These are phyloP conservation scores for Actinernus sp. DNA, from an alignment of 92 coral and sea anemone genomes.

Conservation along the genomic window DNA sequence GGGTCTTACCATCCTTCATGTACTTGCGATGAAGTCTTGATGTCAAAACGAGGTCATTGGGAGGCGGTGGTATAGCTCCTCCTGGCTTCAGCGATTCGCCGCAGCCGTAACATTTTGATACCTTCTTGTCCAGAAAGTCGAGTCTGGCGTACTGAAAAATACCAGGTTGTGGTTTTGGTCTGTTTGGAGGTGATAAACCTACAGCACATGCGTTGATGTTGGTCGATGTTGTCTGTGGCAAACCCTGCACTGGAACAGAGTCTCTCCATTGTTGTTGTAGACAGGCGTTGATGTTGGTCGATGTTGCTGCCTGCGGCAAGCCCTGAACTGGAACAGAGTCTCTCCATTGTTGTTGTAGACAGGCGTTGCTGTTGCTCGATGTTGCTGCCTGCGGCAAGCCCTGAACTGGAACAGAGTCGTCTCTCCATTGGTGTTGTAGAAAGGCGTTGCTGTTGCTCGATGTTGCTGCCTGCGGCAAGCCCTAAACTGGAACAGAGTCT, in stretches of 20 bases:
- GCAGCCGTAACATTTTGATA: slow-evolving; percentile 68
- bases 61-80: slow-evolving; percentile 49
- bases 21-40: slow-evolving; percentile 35
- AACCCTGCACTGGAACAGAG: too few relatives aligned
- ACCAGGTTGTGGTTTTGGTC: slow-evolving; percentile 53
- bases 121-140: slow-evolving; percentile 51
- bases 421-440: too few relatives aligned
- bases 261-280: neutral
- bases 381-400: too few relatives aligned
- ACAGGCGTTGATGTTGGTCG: neutral
- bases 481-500: too few relatives aligned
- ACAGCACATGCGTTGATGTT: too few relatives aligned
- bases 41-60: slow-evolving; percentile 49
- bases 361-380: slow-evolving; percentile 6
- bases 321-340: too few relatives aligned
- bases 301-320: too few relatives aligned
- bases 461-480: too few relatives aligned
- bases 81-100: slow-evolving; percentile 49
- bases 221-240: neutral
- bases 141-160: slow-evolving; percentile 37
- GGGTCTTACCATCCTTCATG: slow-evolving; percentile 42
- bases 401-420: too few relatives aligned
- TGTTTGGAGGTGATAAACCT: slow-evolving; percentile 13
- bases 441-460: too few relatives aligned
- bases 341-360: slow-evolving; percentile 9